phyloP scores from a whole-genome alignment of 2,888 invertebrate genomes.

The Pollenia griseotomentosa region DNA sequence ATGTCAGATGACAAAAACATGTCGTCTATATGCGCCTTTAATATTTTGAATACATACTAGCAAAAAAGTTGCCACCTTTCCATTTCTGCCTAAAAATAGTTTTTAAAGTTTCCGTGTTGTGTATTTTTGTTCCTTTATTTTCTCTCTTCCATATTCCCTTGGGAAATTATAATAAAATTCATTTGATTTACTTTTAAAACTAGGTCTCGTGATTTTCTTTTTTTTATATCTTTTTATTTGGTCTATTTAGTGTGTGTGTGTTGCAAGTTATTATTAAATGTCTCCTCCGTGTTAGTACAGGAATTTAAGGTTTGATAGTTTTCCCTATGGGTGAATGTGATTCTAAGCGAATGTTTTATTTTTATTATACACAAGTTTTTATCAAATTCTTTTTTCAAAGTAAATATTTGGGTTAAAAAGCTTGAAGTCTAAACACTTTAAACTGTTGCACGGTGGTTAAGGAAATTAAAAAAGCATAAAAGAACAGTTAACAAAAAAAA shows the following conservation, averaged over 20 bases:
- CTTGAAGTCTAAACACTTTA: background rate
- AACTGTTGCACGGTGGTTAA: background rate
- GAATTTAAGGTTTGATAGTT: constrained; percentile 5
- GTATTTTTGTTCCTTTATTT: background rate
- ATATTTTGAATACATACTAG: too few species aligned
- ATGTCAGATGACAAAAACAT: too few species aligned
- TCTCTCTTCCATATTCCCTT: background rate
- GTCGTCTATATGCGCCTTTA: too few species aligned
- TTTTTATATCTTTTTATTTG: background rate
- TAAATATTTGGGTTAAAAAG: constrained; percentile 39
- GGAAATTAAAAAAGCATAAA: background rate
- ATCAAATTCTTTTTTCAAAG: background rate
- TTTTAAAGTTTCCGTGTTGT: background rate
- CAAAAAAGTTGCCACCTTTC: background rate
- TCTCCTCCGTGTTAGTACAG: constrained; percentile 14
- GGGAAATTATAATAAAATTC: constrained; percentile 38
- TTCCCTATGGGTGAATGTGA: background rate
- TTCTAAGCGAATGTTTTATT: background rate
- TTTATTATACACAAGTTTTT: background rate
- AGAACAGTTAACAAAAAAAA: background rate
- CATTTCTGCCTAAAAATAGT: constrained; percentile 4
- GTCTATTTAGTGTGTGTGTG: too few species aligned
- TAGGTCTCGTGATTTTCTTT: constrained; percentile 39
- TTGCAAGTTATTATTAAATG: constrained; percentile 21
- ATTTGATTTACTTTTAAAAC: constrained; percentile 36